Conservation (phyloP, 2,113 vertebrate genomes). For the Tichodroma muraria region DNA sequence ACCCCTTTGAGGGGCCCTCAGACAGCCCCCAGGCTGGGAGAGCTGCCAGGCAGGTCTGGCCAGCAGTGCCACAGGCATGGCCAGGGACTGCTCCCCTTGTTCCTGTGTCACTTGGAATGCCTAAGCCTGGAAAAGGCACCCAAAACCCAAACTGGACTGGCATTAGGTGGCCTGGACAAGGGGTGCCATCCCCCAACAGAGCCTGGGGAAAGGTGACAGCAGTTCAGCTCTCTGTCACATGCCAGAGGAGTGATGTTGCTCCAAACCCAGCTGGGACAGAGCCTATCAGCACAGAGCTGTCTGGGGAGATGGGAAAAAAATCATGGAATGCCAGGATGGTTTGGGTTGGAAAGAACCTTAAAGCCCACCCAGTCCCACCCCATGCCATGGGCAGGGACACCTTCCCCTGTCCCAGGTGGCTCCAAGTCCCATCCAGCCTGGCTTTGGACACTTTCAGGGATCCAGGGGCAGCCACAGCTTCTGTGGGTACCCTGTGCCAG, state of each 20-base stretch:
- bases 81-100: background rate
- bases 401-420: rapidly evolving
- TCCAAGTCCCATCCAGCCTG: rapidly evolving
- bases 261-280: background rate
- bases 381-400: background rate
- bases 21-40: background rate
- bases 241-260: background rate
- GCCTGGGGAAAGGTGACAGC: background rate
- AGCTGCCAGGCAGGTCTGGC: background rate
- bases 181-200: background rate
- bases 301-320: background rate
- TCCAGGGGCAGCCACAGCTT: background rate
- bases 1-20: background rate
- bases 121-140: background rate
- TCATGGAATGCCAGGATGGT: background rate
- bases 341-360: background rate
- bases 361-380: rapidly evolving
- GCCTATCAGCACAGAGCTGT: background rate
- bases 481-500: background rate
- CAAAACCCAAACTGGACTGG: background rate
- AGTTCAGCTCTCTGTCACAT: background rate
- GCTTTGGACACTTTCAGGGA: background rate
- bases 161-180: background rate
- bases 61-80: background rate
- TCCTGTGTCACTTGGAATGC: background rate